These are phyloP conservation scores for Rhimphoctona megacephalus DNA, from an alignment of 2,888 invertebrate species.

Conservation along the genomic window DNA sequence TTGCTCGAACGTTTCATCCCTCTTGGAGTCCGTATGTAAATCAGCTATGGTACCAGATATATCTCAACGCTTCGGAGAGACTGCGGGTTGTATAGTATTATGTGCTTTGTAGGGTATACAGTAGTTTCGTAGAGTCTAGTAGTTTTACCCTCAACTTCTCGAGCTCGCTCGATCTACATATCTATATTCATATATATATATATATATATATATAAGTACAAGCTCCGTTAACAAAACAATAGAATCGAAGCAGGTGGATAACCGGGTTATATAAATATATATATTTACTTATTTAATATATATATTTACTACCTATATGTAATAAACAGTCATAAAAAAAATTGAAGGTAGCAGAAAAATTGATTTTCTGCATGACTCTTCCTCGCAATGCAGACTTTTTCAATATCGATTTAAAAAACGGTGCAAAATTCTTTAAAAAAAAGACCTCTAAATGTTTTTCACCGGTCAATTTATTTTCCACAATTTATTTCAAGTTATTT, in stretches of 20 bases:
- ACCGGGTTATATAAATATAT: neutral
- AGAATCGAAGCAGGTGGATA: constrained; percentile 30
- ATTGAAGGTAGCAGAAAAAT: neutral
- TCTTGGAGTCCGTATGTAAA: constrained; percentile 59
- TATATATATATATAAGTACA: neutral
- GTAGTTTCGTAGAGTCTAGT: constrained; percentile 59
- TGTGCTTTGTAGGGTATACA: constrained; percentile 23
- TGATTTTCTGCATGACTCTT: neutral
- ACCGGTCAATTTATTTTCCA: too few species aligned
- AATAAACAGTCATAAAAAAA: neutral
- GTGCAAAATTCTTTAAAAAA: neutral
- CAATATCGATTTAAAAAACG: neutral
- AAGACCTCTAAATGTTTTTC: too few species aligned
- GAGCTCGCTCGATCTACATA: constrained; percentile 19
- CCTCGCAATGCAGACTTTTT: too few species aligned
- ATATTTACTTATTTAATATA: too few species aligned
- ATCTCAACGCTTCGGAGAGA: constrained; percentile 30
- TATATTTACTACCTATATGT: neutral
- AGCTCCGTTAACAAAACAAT: constrained; percentile 28
- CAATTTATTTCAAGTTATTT: too few species aligned
- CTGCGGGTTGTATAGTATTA: constrained; percentile 39
- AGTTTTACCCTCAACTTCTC: constrained; percentile 53
- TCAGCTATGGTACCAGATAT: constrained; percentile 51
- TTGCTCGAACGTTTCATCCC: constrained; percentile 39
- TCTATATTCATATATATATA: neutral